Evolutionary conservation across 2,888 invertebrate genomes (phyloP).

Genomic region (Conistra vaccinii): DNA sequence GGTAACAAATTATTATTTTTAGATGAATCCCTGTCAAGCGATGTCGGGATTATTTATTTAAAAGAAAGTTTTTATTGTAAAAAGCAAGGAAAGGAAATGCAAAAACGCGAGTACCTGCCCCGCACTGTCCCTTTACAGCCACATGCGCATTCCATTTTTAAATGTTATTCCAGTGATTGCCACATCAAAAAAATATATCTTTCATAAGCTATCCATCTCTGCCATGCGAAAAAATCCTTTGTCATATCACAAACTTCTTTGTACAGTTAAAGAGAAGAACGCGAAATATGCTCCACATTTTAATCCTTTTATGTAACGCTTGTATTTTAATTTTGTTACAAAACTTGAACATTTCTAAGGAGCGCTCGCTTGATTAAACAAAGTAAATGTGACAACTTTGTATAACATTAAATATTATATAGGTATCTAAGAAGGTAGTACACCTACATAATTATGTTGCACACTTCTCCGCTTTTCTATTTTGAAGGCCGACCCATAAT

Average conservation of each 20-base stretch:
- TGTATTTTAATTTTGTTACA: conserved; percentile 63
- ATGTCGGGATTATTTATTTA: conserved; percentile 90
- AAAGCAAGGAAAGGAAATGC: conserved; percentile 90
- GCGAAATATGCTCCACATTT: conserved; percentile 74
- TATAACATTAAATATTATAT: conserved; percentile 23
- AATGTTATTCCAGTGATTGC: conserved; percentile 82
- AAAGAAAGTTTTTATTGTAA: conserved; percentile 91
- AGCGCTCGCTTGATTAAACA: conserved; percentile 44
- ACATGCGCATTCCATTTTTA: conserved; percentile 87
- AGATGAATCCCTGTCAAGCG: conserved; percentile 88
- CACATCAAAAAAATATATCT: conserved; percentile 82
- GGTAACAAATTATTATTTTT: conserved; percentile 86
- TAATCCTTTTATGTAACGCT: conserved; percentile 81
- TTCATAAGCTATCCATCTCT: conserved; percentile 78
- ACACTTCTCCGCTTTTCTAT: not conserved
- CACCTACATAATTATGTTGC: not conserved
- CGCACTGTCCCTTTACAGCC: conserved; percentile 88
- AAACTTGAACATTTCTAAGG: conserved; percentile 39
- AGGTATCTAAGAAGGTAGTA: not conserved
- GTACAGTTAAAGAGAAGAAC: conserved; percentile 70
- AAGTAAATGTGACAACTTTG: conserved; percentile 49
- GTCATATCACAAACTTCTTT: conserved; percentile 80
- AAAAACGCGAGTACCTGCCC: conserved; percentile 88
- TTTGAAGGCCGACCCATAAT: too few relatives aligned
- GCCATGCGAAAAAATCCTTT: conserved; percentile 80